These are phyloP conservation scores for Myzus persicae DNA, from an alignment of 1,140 invertebrate species.

Conservation along the genomic window DNA sequence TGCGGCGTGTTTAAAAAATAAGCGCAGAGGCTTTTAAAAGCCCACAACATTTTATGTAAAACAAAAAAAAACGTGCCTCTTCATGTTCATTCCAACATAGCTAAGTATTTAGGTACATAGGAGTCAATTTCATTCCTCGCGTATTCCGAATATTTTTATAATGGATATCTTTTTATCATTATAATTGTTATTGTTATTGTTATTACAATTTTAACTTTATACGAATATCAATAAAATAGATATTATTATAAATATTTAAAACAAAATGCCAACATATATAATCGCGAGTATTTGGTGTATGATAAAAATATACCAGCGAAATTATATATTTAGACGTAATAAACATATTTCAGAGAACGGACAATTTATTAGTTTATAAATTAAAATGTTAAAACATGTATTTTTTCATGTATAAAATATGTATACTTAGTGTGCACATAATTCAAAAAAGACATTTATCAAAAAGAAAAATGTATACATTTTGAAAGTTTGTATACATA, in stretches of 20 bases:
- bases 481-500: neutral
- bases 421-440: neutral
- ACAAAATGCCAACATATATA: neutral
- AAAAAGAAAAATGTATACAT: slow-evolving; percentile 16
- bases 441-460: slow-evolving; percentile 27
- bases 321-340: slow-evolving; percentile 38
- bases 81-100: neutral
- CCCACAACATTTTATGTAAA: neutral
- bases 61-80: neutral
- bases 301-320: neutral
- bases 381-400: neutral
- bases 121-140: neutral
- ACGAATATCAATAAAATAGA: neutral
- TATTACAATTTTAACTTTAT: neutral
- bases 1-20: neutral
- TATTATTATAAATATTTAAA: neutral
- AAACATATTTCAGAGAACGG: slow-evolving; percentile 1
- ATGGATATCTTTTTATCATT: neutral
- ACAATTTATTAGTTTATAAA: slow-evolving; percentile 37
- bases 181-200: neutral
- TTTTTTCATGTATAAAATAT: neutral
- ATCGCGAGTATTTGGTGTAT: neutral
- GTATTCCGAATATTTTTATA: neutral
- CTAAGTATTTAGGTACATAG: neutral
- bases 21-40: neutral